phyloP scores from a whole-genome alignment of 2,797 vertebrate species.

The Spizella passerina region DNA sequence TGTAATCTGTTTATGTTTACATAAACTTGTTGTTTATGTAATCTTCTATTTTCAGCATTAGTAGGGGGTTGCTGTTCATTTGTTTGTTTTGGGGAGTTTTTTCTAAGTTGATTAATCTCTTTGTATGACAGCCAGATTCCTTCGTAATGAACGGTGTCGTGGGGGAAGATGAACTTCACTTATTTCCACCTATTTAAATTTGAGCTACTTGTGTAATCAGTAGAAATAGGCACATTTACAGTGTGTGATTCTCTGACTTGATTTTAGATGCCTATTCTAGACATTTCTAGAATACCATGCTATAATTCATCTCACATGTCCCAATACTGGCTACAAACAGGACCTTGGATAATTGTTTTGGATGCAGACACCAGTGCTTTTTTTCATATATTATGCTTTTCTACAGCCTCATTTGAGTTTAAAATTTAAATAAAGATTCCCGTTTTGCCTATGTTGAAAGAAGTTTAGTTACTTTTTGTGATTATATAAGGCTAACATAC shows the following conservation, averaged over 20 bases:
- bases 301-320: background rate
- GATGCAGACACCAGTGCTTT: background rate
- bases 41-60: background rate
- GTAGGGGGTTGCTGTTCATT: rapidly evolving
- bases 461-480: background rate
- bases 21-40: background rate
- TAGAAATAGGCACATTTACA: background rate
- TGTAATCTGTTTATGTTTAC: background rate
- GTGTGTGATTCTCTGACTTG: background rate
- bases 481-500: background rate
- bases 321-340: background rate
- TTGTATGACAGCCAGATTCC: background rate
- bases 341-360: background rate
- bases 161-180: background rate
- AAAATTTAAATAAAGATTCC: background rate
- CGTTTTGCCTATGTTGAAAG: background rate
- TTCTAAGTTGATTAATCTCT: background rate
- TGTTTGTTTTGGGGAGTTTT: background rate
- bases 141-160: background rate
- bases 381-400: background rate
- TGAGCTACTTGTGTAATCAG: background rate
- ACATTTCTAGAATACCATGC: background rate
- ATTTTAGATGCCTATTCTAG: background rate
- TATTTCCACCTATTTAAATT: background rate
- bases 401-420: background rate